Conservation (phyloP, 2,797 vertebrate species). For the Sarcoramphus papa region DNA sequence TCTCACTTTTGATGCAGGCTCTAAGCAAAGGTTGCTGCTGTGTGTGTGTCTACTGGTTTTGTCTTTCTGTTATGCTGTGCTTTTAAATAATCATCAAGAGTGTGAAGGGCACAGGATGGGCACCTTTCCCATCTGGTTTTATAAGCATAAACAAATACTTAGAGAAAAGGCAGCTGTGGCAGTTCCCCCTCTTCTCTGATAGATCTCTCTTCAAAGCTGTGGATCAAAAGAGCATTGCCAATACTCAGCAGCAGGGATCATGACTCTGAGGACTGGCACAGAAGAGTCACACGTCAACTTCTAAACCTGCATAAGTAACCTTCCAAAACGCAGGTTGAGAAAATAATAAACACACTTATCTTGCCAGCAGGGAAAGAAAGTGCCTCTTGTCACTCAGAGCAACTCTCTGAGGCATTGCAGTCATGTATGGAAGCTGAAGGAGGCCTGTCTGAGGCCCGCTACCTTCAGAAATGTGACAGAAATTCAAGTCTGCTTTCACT, state of each 20-base stretch:
- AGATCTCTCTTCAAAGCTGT: constrained; percentile 40
- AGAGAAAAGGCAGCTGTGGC: not conserved
- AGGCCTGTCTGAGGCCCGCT: not conserved
- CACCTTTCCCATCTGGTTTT: constrained; percentile 18
- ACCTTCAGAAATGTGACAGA: constrained; percentile 27
- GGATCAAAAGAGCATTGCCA: constrained; percentile 13
- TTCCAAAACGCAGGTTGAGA: not conserved
- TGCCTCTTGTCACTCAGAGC: not conserved
- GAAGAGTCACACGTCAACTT: not conserved
- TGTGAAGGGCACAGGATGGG: not conserved
- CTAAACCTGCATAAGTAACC: constrained; percentile 20
- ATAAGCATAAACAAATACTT: constrained; percentile 21
- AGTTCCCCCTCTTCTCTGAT: not conserved
- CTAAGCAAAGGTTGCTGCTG: not conserved
- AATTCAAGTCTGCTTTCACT: constrained; percentile 9
- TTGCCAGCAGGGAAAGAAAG: not conserved
- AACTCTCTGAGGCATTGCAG: not conserved
- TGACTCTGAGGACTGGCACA: not conserved
- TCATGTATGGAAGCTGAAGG: not conserved
- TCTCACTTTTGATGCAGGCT: not conserved
- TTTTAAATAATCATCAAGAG: constrained; percentile 3
- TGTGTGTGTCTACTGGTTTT: not conserved
- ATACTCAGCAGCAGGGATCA: constrained; percentile 10
- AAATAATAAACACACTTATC: constrained; percentile 26
- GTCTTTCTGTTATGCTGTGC: not conserved